A percentile compares a stretch with the other conserved stretches of the same genome.
phyloP scores from a whole-genome alignment of 2,888 invertebrate genomes.

The Schizotus pectinicornis region DNA sequence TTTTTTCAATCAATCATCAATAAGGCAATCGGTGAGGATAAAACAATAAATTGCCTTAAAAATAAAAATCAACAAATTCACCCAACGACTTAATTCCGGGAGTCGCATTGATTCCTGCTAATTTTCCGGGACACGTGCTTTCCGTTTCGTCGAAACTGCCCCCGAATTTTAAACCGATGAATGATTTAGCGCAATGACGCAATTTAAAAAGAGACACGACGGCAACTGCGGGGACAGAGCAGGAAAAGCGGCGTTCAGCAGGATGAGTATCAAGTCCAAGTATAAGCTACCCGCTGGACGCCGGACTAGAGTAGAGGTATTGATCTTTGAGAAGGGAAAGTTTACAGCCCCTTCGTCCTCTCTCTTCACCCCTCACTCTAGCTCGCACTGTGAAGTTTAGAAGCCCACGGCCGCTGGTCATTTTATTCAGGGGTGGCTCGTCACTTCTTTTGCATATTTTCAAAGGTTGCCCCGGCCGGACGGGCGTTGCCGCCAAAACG shows the following conservation, averaged over 20 bases:
- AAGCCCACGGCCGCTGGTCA: conserved; percentile 60
- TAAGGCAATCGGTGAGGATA: not conserved
- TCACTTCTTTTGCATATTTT: conserved; percentile 54
- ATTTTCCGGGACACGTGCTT: not conserved
- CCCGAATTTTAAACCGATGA: conserved; percentile 14
- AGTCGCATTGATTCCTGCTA: conserved; percentile 3
- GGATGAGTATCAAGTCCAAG: conserved; percentile 43
- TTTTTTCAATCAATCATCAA: not conserved
- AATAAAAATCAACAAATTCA: not conserved
- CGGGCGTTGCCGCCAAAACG: no score
- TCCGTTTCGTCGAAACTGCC: conserved; percentile 10
- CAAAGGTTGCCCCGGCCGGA: no score
- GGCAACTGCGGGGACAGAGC: conserved; percentile 23
- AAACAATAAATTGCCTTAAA: not conserved
- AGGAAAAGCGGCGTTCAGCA: conserved; percentile 20
- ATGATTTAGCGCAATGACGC: conserved; percentile 28
- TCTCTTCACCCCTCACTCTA: conserved; percentile 23
- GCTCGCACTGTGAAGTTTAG: conserved; percentile 54
- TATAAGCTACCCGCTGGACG: conserved; percentile 51
- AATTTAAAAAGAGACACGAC: conserved; percentile 25
- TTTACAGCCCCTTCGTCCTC: conserved; percentile 56
- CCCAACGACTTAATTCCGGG: no score
- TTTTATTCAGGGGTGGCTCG: conserved; percentile 55
- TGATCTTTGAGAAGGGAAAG: conserved; percentile 62
- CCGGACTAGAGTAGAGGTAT: conserved; percentile 59